A percentile compares a stretch with the other conserved stretches of the same genome.
Evolutionary conservation across 2,888 invertebrate genomes (phyloP).

Genomic region (Ennomos fuscantarius): DNA sequence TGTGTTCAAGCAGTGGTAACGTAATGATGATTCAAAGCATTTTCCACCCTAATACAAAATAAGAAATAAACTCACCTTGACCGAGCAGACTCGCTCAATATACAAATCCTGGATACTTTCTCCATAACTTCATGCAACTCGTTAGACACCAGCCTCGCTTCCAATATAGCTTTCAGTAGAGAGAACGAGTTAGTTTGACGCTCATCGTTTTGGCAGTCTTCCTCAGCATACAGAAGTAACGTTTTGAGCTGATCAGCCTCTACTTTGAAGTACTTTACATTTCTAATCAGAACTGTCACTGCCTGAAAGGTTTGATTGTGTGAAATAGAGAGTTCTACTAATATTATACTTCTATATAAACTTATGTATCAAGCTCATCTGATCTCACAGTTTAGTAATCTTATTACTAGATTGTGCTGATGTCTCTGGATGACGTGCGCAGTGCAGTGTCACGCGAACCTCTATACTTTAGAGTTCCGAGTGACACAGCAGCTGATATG

Average conservation of each 20-base stretch:
- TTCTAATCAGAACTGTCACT: conserved; percentile 91
- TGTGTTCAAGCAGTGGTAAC: too few species aligned
- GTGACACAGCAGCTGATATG: too few species aligned
- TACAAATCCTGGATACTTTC: conserved; percentile 91
- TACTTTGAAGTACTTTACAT: conserved; percentile 90
- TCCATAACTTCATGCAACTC: conserved; percentile 93
- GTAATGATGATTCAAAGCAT: too few species aligned
- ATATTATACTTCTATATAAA: too few species aligned
- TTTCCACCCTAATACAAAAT: not conserved
- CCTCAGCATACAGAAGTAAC: conserved; percentile 94
- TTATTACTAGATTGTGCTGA: too few species aligned
- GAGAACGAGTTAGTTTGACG: conserved; percentile 95
- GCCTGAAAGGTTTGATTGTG: conserved; percentile 78
- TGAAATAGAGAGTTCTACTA: too few species aligned
- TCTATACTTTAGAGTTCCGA: too few species aligned
- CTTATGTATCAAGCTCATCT: too few species aligned
- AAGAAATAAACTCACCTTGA: conserved; percentile 61
- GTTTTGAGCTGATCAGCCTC: conserved; percentile 91
- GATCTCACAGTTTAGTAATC: too few species aligned
- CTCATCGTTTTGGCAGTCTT: conserved; percentile 93
- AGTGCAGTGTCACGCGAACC: too few species aligned
- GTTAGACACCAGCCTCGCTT: conserved; percentile 88
- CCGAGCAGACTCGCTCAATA: conserved; percentile 89
- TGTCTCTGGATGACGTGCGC: too few species aligned
- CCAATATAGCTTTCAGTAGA: conserved; percentile 93